A percentile compares a stretch with the other conserved stretches of the same genome.
Conservation (phyloP, 1,140 invertebrate species). For the Nephotettix cincticeps region DNA sequence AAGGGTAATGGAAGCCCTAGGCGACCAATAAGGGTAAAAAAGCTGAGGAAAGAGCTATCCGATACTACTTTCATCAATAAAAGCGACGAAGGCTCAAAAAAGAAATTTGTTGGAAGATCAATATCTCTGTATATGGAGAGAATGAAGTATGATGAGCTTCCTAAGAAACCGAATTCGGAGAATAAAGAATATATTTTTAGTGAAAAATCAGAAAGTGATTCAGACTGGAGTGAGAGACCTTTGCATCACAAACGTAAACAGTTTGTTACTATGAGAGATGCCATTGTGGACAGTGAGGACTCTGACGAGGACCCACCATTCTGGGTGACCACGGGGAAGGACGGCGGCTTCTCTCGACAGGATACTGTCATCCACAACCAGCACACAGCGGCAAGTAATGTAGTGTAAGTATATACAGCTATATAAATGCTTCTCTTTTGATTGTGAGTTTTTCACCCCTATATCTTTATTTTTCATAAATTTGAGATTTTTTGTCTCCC, state of each 20-base stretch:
- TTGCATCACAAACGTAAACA: conserved; percentile 33
- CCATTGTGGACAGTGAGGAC: conserved; percentile 32
- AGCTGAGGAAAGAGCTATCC: conserved; percentile 23
- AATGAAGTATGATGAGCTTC: background rate
- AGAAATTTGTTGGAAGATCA: conserved; percentile 4
- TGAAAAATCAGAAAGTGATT: conserved; percentile 36
- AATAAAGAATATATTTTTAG: background rate
- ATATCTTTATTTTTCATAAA: no score
- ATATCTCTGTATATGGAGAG: conserved; percentile 7
- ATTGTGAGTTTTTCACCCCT: no score
- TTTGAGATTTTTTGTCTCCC: no score
- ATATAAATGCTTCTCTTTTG: no score
- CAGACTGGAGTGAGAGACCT: conserved; percentile 30
- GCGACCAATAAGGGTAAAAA: background rate
- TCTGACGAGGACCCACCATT: conserved; percentile 41
- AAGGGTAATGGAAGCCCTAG: conserved; percentile 1
- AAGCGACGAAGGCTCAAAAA: background rate
- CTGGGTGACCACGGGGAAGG: conserved; percentile 39
- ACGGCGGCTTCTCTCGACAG: conserved; percentile 35
- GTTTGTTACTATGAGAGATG: conserved; percentile 34
- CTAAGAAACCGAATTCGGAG: background rate
- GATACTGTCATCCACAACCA: conserved; percentile 32
- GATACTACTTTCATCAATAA: conserved; percentile 10
- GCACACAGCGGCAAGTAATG: background rate
- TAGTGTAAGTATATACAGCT: no score